Percentiles rank a stretch among this genome's conserved stretches.
Evolutionary conservation across 92 coral and sea anemone genomes (phyloP).

Genomic region (Parazoanthus atlanticus): DNA sequence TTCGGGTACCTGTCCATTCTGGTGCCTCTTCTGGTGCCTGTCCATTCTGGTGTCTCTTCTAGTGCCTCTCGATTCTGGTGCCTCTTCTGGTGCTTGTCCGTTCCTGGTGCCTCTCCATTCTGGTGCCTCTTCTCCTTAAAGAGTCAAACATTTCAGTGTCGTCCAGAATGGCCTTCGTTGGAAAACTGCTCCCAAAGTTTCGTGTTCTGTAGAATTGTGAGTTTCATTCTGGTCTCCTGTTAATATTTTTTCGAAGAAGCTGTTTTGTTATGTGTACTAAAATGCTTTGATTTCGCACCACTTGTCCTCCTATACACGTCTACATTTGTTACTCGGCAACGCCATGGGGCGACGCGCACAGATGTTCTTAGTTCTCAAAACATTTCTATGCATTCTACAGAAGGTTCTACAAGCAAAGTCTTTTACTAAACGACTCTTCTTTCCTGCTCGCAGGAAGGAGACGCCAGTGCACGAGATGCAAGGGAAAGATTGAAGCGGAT

Average conservation of each 20-base stretch:
- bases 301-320: neutral
- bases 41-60: neutral
- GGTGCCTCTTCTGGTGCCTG: neutral
- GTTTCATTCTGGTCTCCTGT: neutral
- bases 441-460: slow-evolving; percentile 41
- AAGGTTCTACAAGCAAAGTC: neutral
- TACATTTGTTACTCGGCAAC: neutral
- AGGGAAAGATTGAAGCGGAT: slow-evolving; percentile 24
- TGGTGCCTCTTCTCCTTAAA: neutral
- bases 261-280: neutral
- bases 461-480: slow-evolving; percentile 41
- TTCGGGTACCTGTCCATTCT: neutral
- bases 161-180: neutral
- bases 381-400: neutral
- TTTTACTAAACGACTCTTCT: slow-evolving; percentile 29
- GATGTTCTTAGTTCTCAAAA: neutral
- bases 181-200: neutral
- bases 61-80: neutral
- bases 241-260: neutral
- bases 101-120: neutral
- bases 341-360: neutral
- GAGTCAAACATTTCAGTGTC: neutral
- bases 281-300: neutral
- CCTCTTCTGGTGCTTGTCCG: too few relatives aligned
- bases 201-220: neutral